Percentiles rank a stretch among this genome's conserved stretches.
Conservation (phyloP, 2,888 invertebrate species). For the Apamea anceps region DNA sequence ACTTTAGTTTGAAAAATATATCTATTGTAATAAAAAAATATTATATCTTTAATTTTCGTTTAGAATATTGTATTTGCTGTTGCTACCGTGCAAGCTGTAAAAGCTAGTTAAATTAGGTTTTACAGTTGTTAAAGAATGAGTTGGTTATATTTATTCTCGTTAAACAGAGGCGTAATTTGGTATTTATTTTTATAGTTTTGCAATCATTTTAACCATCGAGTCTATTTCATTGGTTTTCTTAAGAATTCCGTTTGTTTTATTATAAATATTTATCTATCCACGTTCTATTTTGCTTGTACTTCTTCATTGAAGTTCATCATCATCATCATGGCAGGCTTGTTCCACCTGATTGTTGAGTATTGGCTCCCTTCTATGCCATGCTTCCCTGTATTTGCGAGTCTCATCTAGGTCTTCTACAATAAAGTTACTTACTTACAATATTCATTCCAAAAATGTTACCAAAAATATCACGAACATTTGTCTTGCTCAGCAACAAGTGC, state of each 20-base stretch:
- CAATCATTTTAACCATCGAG: not conserved
- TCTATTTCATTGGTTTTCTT: not conserved
- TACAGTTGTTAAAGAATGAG: not conserved
- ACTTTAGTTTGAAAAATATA: slow-evolving; percentile 10
- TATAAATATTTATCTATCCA: not conserved
- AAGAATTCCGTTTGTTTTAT: not conserved
- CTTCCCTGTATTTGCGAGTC: not conserved
- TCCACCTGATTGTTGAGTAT: not conserved
- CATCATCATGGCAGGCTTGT: not conserved
- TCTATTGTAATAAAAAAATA: not conserved
- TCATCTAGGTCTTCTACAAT: not conserved
- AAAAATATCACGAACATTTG: slow-evolving; percentile 30
- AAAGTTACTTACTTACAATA: not conserved
- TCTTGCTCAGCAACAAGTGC: slow-evolving; percentile 48
- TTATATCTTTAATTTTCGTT: not conserved
- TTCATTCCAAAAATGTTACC: not conserved
- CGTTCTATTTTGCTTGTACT: not conserved
- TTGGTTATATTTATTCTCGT: not conserved
- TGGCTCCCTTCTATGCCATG: not conserved
- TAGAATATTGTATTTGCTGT: not conserved
- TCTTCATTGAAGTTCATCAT: not conserved
- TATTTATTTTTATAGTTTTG: not conserved
- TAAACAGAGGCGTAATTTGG: not conserved
- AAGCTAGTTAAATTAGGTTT: not conserved
- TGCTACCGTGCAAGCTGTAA: not conserved